Conservation (phyloP, 2,888 invertebrate genomes). For the Brachylomia viminalis region DNA sequence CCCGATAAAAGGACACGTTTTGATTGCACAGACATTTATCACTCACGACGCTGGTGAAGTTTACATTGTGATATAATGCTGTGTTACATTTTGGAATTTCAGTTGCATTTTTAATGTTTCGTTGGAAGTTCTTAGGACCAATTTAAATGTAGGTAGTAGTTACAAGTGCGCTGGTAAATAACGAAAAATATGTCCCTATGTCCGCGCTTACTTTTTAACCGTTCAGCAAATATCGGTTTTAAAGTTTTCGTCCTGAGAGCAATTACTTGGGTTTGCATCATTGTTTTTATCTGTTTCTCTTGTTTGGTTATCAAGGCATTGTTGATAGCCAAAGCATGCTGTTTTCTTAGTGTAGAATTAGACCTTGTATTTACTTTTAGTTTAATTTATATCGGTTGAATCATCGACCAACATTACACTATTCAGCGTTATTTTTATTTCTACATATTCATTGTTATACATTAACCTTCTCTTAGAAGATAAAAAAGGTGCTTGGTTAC, state of each 20-base stretch:
- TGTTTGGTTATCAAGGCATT: conserved; percentile 6
- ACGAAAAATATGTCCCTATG: neutral
- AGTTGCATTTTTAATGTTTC: neutral
- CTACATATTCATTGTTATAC: conserved; percentile 1
- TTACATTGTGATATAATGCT: conserved; percentile 44
- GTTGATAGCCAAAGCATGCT: neutral
- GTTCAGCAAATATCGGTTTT: neutral
- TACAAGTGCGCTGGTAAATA: neutral
- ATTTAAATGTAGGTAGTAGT: neutral
- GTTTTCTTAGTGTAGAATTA: neutral
- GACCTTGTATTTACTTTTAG: conserved; percentile 1
- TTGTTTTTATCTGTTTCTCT: neutral
- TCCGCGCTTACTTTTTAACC: neutral
- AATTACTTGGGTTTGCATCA: neutral
- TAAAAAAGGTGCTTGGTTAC: neutral
- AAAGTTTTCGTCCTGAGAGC: neutral
- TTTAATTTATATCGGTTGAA: neutral
- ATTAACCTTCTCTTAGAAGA: neutral
- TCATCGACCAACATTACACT: neutral
- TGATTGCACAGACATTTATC: conserved; percentile 60
- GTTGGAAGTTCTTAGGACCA: neutral
- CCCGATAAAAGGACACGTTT: conserved; percentile 63
- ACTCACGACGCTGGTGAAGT: conserved; percentile 25
- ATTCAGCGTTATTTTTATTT: conserved; percentile 10
- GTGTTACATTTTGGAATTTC: conserved; percentile 15